These are phyloP conservation scores for Ptychochromis oligacanthus DNA, from an alignment of 2,113 vertebrate genomes.

Conservation along the genomic window DNA sequence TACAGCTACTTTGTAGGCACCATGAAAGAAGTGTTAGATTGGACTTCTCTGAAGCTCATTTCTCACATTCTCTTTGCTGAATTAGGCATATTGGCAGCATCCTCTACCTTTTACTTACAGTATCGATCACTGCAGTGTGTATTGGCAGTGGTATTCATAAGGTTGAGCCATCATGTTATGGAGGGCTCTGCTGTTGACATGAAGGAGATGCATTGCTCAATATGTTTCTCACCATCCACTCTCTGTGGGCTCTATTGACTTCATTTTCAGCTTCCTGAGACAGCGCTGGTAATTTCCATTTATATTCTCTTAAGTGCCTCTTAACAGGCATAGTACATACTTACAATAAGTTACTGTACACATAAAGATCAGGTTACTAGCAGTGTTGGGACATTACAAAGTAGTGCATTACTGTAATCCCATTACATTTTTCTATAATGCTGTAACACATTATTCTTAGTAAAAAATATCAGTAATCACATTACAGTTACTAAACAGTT, in stretches of 20 bases:
- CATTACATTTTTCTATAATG: background rate
- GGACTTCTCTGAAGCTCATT: background rate
- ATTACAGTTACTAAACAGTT: background rate
- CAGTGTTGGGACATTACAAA: background rate
- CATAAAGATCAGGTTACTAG: background rate
- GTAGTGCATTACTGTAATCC: background rate
- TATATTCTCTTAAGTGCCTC: too few species aligned
- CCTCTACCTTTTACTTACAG: background rate
- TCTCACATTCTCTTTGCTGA: background rate
- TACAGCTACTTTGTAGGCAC: background rate
- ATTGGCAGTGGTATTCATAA: background rate
- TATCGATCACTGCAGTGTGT: constrained; percentile 15
- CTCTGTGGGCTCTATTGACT: background rate
- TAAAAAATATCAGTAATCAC: background rate
- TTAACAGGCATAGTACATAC: background rate
- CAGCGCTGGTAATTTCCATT: background rate
- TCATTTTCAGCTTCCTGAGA: background rate
- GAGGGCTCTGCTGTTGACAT: background rate
- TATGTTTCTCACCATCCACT: background rate
- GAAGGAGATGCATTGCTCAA: background rate
- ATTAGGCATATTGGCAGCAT: background rate
- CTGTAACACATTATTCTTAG: background rate
- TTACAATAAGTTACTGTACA: background rate
- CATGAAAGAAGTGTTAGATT: background rate
- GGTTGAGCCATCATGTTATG: background rate